phyloP scores from a whole-genome alignment of 2,797 vertebrate genomes.

The Sardinella longiceps region DNA sequence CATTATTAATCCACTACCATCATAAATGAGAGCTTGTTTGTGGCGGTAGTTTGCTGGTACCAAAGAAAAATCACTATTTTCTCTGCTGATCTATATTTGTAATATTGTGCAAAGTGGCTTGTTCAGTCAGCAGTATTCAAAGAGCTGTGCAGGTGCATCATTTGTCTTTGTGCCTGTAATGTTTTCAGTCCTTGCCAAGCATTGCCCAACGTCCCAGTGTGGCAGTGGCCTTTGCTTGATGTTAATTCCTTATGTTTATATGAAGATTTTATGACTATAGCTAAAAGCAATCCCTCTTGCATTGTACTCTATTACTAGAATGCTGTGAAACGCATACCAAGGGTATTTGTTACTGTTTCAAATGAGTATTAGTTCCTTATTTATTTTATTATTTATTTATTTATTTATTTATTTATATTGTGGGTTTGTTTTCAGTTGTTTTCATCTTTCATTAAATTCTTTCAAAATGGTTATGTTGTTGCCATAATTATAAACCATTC shows the following conservation, averaged over 20 bases:
- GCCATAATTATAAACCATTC: slow-evolving; percentile 3
- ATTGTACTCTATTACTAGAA: neutral
- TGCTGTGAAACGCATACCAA: neutral
- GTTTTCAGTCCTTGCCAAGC: neutral
- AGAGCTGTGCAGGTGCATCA: neutral
- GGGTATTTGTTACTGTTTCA: neutral
- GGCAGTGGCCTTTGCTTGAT: neutral
- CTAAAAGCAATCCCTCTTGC: neutral
- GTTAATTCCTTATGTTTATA: neutral
- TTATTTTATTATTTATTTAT: no score
- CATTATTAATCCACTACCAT: neutral
- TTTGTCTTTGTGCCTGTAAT: neutral
- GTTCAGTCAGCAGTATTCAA: neutral
- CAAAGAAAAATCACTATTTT: neutral
- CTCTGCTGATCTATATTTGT: neutral
- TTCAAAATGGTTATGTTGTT: slow-evolving; percentile 24
- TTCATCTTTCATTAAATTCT: slow-evolving; percentile 22
- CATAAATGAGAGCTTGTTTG: neutral
- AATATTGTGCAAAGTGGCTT: neutral
- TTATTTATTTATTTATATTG: neutral
- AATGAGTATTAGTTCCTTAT: neutral
- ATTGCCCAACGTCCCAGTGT: neutral
- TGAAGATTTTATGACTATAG: neutral
- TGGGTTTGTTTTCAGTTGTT: slow-evolving; percentile 10
- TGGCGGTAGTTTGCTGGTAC: neutral